Base-by-base conservation (phyloP, 2,113 vertebrate genomes). In the Tylochromis polylepis region DNA sequence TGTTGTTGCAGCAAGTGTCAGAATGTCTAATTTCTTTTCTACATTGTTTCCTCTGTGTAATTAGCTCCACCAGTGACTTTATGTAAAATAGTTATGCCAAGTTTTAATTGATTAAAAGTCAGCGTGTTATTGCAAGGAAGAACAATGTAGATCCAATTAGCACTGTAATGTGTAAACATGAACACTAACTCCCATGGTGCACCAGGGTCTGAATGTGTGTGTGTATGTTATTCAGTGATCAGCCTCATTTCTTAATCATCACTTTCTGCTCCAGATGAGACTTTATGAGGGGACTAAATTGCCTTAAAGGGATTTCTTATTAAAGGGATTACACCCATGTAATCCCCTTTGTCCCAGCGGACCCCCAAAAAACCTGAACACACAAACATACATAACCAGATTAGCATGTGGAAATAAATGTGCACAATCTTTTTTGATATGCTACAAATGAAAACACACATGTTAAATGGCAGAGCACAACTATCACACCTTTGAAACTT, bases 311-410 rank as follows among this genome's bases (percentile, higher is more conserved):
- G 96, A 75, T 97, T 97, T 96, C 94, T 97, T 97, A 97, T 97
- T 98, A 98, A 97, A 97, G 94, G 96, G 97, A 98, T 99, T 97
- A 98, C 97, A 98, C 95, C 96, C 96, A 96, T 98, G 97, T 98
- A 98, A 98, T 99, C 97, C 97, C 92, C 95, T 88, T 86, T 95
- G 92, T 98, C 97, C 97, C 97, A 94, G 94, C 94, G 97, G 98
- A 97, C 95, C 82, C 85, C 95, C 92, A 95, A 92, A 95, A 75
- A 92, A 96, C 95, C 95, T 89, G 92, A 96, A 96, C 97, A 82
- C 89, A 46, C 72, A 77, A 77, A 77, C 72, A 77, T 49, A 65
- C 79, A 81, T 87, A 88, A 89, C 83, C 83, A 91, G 84, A 92
- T 94, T 91, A 88, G 56, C 79, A 24, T 29, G 56, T 62, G 77